Conservation (phyloP, 2,113 vertebrate species). For the Seriola rivoliana region DNA sequence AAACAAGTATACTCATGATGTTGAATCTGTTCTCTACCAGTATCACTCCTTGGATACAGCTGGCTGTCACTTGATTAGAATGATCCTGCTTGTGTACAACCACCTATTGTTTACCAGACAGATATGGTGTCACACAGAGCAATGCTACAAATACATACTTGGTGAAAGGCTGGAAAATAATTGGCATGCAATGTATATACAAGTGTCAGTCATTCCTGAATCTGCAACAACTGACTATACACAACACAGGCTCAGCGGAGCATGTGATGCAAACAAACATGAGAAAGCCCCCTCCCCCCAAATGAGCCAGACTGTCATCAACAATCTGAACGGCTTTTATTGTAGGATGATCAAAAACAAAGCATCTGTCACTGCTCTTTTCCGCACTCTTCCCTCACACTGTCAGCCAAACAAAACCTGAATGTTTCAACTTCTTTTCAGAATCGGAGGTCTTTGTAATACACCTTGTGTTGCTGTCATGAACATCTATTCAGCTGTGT, state of each 20-base stretch:
- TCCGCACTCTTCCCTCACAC: constrained; percentile 30
- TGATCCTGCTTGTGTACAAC: constrained; percentile 34
- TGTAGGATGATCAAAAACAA: constrained; percentile 64
- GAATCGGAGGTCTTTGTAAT: constrained; percentile 40
- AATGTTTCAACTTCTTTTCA: constrained; percentile 39
- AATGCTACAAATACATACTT: constrained; percentile 3
- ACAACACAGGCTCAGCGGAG: constrained; percentile 16
- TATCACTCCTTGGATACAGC: constrained; percentile 1
- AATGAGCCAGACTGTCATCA: constrained; percentile 44
- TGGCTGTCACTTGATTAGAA: constrained; percentile 34
- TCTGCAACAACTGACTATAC: background rate
- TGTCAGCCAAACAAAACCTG: constrained; percentile 48
- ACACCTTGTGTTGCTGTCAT: constrained; percentile 58
- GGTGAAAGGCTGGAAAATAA: background rate
- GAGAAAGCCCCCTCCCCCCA: background rate
- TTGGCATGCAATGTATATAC: background rate
- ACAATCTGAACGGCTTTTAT: constrained; percentile 40
- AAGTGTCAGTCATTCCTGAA: background rate
- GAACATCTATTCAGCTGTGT: constrained; percentile 63
- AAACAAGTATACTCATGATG: constrained; percentile 19
- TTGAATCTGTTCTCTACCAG: constrained; percentile 4
- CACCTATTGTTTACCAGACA: constrained; percentile 29
- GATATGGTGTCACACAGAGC: background rate
- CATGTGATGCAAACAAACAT: constrained; percentile 31
- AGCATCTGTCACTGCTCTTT: constrained; percentile 54